These are phyloP conservation scores for Scaptomyza hsui DNA, from an alignment of 1,140 invertebrate genomes.

Conservation along the genomic window DNA sequence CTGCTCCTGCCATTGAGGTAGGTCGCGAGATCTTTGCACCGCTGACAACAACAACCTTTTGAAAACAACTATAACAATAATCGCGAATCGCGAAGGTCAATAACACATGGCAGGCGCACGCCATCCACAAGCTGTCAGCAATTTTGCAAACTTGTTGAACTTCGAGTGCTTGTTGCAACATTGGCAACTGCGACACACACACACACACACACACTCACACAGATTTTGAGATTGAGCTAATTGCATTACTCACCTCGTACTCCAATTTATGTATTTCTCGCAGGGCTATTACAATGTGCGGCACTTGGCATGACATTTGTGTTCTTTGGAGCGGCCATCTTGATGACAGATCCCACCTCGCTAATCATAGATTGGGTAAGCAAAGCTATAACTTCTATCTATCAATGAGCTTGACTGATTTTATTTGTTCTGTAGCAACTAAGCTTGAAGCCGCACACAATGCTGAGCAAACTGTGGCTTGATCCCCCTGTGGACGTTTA, in stretches of 20 bases:
- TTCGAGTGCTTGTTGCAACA: conserved; percentile 54
- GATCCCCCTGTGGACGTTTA: conserved; percentile 89
- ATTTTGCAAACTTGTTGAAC: conserved; percentile 69
- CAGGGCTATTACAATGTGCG: conserved; percentile 74
- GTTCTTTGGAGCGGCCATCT: conserved; percentile 84
- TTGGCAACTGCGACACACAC: conserved; percentile 3
- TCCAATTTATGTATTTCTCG: conserved; percentile 59
- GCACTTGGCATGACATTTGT: conserved; percentile 80
- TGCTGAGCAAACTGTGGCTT: conserved; percentile 88
- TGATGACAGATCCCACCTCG: conserved; percentile 85
- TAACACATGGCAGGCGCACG: conserved; percentile 59
- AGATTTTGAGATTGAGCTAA: conserved; percentile 8
- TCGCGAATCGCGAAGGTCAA: conserved; percentile 51
- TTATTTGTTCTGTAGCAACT: conserved; percentile 84
- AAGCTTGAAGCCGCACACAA: conserved; percentile 85
- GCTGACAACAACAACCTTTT: conserved; percentile 6
- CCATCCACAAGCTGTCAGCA: conserved; percentile 57
- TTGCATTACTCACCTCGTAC: conserved; percentile 66
- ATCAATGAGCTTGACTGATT: neutral
- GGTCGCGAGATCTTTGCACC: conserved; percentile 70
- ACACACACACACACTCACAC: neutral
- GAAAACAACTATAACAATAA: conserved; percentile 16
- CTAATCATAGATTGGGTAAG: conserved; percentile 85
- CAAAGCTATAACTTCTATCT: conserved; percentile 18
- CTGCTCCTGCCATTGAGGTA: conserved; percentile 76